Conservation (phyloP, 2,888 invertebrate genomes). For the Volucella inflata region DNA sequence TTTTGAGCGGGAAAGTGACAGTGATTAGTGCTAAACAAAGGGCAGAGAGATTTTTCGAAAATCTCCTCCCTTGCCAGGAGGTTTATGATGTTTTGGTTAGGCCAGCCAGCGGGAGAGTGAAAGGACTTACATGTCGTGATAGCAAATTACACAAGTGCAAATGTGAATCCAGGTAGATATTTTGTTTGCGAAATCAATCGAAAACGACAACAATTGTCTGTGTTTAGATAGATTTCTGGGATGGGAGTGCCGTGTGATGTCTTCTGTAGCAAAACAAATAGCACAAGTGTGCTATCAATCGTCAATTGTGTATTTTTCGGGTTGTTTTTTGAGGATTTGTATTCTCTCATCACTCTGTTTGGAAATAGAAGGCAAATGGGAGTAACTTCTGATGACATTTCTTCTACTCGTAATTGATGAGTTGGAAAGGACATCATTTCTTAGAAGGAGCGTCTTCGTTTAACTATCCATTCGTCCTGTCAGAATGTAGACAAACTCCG, state of each 20-base stretch:
- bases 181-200: slow-evolving; percentile 22
- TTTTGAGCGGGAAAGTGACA: slow-evolving; percentile 37
- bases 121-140: slow-evolving; percentile 7
- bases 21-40: slow-evolving; percentile 60
- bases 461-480: no score
- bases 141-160: slow-evolving; percentile 31
- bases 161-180: slow-evolving; percentile 35
- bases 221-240: background rate
- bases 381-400: no score
- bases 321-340: background rate
- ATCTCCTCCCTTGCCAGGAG: slow-evolving; percentile 41
- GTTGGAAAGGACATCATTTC: no score
- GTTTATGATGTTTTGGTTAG: slow-evolving; percentile 55
- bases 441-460: no score
- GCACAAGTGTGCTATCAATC: background rate
- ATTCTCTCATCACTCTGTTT: no score
- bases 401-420: no score
- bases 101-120: slow-evolving; percentile 24
- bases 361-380: no score
- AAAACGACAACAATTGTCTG: slow-evolving; percentile 5
- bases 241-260: slow-evolving; percentile 40
- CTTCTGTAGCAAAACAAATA: slow-evolving; percentile 20
- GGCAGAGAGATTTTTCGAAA: slow-evolving; percentile 1
- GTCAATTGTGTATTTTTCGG: background rate
- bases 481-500: no score